These are phyloP conservation scores for Argyrosomus regius DNA, from an alignment of 2,797 vertebrate genomes.

Conservation along the genomic window DNA sequence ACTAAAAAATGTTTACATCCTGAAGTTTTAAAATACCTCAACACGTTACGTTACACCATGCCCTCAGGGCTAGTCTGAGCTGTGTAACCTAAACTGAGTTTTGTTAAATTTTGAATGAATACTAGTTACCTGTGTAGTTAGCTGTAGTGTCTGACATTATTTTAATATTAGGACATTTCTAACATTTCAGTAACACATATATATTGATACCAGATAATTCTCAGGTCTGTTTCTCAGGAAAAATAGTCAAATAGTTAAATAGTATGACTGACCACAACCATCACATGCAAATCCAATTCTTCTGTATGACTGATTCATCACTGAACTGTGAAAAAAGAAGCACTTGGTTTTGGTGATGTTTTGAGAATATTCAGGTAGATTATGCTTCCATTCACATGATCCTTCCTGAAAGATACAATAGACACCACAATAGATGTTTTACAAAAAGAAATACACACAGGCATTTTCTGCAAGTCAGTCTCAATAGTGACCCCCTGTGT, in stretches of 20 bases:
- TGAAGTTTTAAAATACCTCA: neutral
- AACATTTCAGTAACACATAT: neutral
- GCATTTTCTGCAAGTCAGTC: conserved; percentile 1
- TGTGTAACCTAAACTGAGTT: neutral
- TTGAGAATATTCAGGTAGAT: conserved; percentile 55
- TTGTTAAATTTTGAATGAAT: neutral
- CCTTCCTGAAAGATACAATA: conserved; percentile 51
- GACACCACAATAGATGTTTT: conserved; percentile 34
- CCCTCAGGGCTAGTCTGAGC: neutral
- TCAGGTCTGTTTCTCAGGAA: neutral
- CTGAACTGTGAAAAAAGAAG: conserved; percentile 9
- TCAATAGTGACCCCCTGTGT: conserved; percentile 65
- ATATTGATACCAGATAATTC: neutral
- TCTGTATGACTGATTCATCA: conserved; percentile 10
- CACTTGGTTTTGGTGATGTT: conserved; percentile 36
- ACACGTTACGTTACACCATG: neutral
- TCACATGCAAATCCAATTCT: neutral
- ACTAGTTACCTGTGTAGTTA: neutral
- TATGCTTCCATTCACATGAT: conserved; percentile 31
- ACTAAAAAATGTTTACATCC: conserved; percentile 2
- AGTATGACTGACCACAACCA: conserved; percentile 4
- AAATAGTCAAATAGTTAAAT: conserved; percentile 3
- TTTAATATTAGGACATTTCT: neutral
- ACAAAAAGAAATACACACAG: conserved; percentile 30
- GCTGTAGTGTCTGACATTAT: neutral